Conservation (phyloP, 2,797 vertebrate genomes). For the Dendrocincla fuliginosa region DNA sequence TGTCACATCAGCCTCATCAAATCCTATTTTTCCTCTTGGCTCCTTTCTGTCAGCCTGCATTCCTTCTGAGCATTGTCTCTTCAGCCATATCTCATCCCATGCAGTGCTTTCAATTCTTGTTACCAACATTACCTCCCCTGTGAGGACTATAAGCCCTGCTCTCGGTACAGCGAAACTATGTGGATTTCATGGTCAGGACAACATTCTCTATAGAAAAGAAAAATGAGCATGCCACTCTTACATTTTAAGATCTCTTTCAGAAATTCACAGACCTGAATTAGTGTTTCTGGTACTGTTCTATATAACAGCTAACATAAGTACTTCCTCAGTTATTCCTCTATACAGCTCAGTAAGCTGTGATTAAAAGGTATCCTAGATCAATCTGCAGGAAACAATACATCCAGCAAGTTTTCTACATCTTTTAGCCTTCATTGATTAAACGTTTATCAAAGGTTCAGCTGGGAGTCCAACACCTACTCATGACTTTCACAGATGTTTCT, state of each 20-base stretch:
- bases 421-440: constrained; percentile 8
- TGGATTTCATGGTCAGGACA: constrained; percentile 23
- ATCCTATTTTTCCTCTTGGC: constrained; percentile 19
- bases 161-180: neutral
- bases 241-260: neutral
- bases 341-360: neutral
- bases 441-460: neutral
- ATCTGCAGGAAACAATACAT: neutral
- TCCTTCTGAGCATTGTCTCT: neutral
- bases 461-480: neutral
- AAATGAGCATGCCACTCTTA: neutral
- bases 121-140: neutral
- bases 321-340: neutral
- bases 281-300: neutral
- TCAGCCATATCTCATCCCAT: constrained; percentile 1
- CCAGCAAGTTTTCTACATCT: neutral
- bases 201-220: neutral
- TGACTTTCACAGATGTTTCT: neutral
- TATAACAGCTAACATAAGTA: neutral
- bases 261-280: neutral
- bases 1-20: neutral
- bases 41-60: constrained; percentile 21
- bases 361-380: neutral
- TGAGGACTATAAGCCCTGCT: constrained; percentile 5
- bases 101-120: constrained; percentile 19